Evolutionary conservation across 2,113 vertebrate species (phyloP), one percentile per base, ranked within the genome.

Genomic region (Oryctolagus cuniculus): DNA sequence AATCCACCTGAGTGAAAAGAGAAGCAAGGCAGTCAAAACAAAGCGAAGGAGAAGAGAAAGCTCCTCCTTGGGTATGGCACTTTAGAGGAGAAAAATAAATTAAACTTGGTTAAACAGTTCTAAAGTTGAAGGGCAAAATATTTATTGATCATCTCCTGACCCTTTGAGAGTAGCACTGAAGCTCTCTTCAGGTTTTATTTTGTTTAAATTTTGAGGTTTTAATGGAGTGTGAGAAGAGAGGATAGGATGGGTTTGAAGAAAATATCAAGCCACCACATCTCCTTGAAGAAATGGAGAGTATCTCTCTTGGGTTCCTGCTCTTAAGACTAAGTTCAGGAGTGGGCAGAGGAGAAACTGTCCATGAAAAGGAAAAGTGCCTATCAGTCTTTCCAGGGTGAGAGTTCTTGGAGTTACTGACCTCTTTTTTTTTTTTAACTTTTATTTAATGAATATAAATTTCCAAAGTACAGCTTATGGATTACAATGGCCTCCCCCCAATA

Each of bases 371-470:
- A 31, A 74, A 86, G 9, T 58, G n/a, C 29, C 27, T 91, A 36
- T 61, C 49, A 82, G n/a, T 55, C 67, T 66, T 66, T 80, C 82
- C 94, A 92, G 73, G 55, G 63, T 64, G 77, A 58, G 13, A 58
- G 13, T 58, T 5, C 4, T 31, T 24, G 53, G 70, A 58, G 44
- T 94, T 87, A 38, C 89, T 90, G 85, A 92, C 58, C 93, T 96
- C n/a, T n/a, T n/a, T n/a, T n/a, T n/a, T n/a, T n/a, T n/a, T n/a
- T n/a, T n/a, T n/a, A n/a, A n/a, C n/a, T n/a, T n/a, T n/a, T n/a
- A n/a, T n/a, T n/a, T n/a, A n/a, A n/a, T n/a, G n/a, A n/a, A n/a
- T n/a, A n/a, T n/a, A n/a, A n/a, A n/a, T n/a, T n/a, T n/a, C n/a
- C n/a, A n/a, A n/a, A n/a, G n/a, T n/a, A n/a, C n/a, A n/a, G n/a